Evolutionary conservation across 2,113 vertebrate genomes (phyloP), one percentile per base, ranked within the genome.

Genomic region (Eptesicus fuscus): DNA sequence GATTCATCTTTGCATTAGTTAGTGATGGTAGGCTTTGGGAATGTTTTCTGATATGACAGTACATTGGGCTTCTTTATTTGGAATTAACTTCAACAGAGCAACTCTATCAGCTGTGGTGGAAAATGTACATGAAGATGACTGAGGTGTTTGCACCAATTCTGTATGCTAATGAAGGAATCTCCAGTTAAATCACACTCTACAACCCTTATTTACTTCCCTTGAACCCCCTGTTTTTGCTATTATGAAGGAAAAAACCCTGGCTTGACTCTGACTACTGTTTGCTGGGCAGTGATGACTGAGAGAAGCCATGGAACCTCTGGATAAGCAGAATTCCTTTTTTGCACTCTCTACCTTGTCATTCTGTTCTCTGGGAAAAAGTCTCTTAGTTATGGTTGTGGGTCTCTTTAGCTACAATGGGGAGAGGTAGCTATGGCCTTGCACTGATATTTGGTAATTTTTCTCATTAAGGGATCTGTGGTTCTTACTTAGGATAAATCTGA

Each of bases 31-130:
- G 92, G 82, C 47, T 74, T 95, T 94, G 53, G 78, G 40, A 90
- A 90, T 96, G 23, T 87, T 88, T 82, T 77, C 63, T 95, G 70
- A 76, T 88, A 74, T 51, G 49, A 63, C 14, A 80, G 32, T 32
- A 56, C 51, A 61, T 73, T 84, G 32, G 28, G 17, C 17, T 94
- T 84, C 42, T 79, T 94, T 92, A n/a, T 88, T 90, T 65, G 22
- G 40, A 82, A 90, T 83, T 89, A 83, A 91, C 84, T 93, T 95
- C 63, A 93, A 44, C 74, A 84, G n/a, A 88, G 18, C 22, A 77
- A 73, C 18, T 63, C 47, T 88, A 28, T 70, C 51, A 85, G 12
- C 35, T 65, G 13, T 78, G 40, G 44, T 42, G 35, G 73, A 85
- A 85, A 61, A 82, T 88, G 7, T 56, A 85, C 37, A n/a, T 70